These are phyloP conservation scores for Pseudonaja textilis DNA, from an alignment of 2,113 vertebrate species.

Conservation along the genomic window DNA sequence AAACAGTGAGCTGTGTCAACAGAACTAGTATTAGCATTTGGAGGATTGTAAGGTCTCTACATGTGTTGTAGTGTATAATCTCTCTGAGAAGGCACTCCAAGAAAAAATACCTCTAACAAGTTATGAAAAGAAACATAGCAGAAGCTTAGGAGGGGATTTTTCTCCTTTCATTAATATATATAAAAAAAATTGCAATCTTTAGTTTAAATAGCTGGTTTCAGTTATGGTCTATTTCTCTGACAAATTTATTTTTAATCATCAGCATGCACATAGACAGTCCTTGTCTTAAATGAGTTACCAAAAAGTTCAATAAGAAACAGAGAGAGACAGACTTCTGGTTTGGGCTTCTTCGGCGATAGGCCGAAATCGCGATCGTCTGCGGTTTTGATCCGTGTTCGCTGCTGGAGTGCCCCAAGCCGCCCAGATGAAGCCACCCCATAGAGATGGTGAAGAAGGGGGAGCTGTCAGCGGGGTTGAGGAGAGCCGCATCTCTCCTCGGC, in stretches of 20 bases:
- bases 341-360: too few relatives aligned
- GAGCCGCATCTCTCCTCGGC: too few relatives aligned
- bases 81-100: constrained; percentile 7
- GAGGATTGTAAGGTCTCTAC: constrained; percentile 1
- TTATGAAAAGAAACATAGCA: constrained; percentile 23
- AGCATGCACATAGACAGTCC: neutral
- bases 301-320: neutral
- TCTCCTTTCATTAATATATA: constrained; percentile 13
- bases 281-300: neutral
- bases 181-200: neutral
- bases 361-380: too few relatives aligned
- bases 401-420: too few relatives aligned
- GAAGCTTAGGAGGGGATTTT: constrained; percentile 27
- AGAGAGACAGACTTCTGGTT: neutral
- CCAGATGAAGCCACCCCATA: too few relatives aligned
- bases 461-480: too few relatives aligned
- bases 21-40: constrained; percentile 16
- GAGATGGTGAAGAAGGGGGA: too few relatives aligned
- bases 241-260: neutral
- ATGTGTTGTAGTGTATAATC: constrained; percentile 1
- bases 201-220: neutral
- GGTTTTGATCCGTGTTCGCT: too few relatives aligned
- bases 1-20: constrained; percentile 12
- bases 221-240: neutral
- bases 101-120: constrained; percentile 16